Evolutionary conservation across 2,888 invertebrate species (phyloP).

Genomic region (Drosophila nr. medialis): DNA sequence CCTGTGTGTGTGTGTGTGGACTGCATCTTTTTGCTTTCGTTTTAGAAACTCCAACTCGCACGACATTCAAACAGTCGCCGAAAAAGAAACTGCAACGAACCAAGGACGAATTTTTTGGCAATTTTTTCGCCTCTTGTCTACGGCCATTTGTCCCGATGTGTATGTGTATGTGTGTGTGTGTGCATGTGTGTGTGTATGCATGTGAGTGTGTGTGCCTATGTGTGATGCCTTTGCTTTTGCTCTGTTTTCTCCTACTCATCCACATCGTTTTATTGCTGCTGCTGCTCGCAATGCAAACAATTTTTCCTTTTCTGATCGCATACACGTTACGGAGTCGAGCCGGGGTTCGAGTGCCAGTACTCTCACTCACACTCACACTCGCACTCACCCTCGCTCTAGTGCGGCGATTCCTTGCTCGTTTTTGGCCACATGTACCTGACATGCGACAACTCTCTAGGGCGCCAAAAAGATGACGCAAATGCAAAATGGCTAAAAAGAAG

Average conservation of each 20-base stretch:
- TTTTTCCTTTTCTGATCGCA: slow-evolving; percentile 52
- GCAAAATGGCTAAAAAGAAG: slow-evolving; percentile 34
- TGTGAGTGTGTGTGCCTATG: slow-evolving; percentile 10
- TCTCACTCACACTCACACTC: not conserved
- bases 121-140: slow-evolving; percentile 63
- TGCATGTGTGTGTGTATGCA: not conserved
- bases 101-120: slow-evolving; percentile 84
- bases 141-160: slow-evolving; percentile 17
- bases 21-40: slow-evolving; percentile 81
- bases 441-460: slow-evolving; percentile 4
- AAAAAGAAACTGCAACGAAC: slow-evolving; percentile 84
- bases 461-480: slow-evolving; percentile 39
- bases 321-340: slow-evolving; percentile 13
- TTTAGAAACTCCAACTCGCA: slow-evolving; percentile 77
- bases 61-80: slow-evolving; percentile 64
- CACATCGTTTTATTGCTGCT: slow-evolving; percentile 44
- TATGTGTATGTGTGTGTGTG: not conserved
- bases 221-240: slow-evolving; percentile 47
- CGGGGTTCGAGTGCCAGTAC: slow-evolving; percentile 19
- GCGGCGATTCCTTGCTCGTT: slow-evolving; percentile 46
- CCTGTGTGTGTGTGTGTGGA: slow-evolving; percentile 17
- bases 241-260: slow-evolving; percentile 41
- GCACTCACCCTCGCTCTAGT: not conserved
- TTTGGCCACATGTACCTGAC: slow-evolving; percentile 27
- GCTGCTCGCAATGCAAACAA: slow-evolving; percentile 33